Evolutionary conservation across 1,140 invertebrate genomes (phyloP), one percentile per base, ranked within the genome.

Genomic region (Pygmarrhopalites habei): DNA sequence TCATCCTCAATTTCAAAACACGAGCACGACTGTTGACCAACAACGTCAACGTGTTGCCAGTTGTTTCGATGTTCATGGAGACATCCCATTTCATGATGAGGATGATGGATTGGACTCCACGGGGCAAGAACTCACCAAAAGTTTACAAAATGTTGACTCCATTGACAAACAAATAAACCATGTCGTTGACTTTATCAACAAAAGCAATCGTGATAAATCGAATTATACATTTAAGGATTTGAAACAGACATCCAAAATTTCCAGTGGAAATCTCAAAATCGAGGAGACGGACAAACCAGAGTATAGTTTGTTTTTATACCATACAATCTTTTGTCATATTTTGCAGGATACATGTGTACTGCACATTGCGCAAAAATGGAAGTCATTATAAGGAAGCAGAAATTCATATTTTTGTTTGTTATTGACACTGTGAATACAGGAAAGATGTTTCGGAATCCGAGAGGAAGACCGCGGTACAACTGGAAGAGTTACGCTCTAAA

Each of bases 401-500:
- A n/a, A n/a, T 53, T 53, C 15, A 5, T 29, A 5, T 53, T 23
- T 26, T 7, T 53, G 23, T 39, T 41, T 58, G 12, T 41, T 41
- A n/a, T 12, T 17, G 17, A 5, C 10, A 15, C 25, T 35, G 30
- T 7, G 29, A 19, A 51, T 60, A 7, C 43, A 70, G 68, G 68
- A 44, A 62, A 62, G 55, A 64, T 32, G 44, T 65, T 15, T 58
- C 62, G 35, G 68, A 70, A 15, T 52, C 62, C 5, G 68, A 70
- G 46, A 57, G 62, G 30, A 70, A 67, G 39, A 56, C 68, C 12
- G 60, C 62, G 58, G 59, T 59, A 21, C 63, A 70, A 32, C 47
- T 70, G 55, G 62, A 70, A 12, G 68, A 66, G 29, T 29, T 66
- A 23, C 58, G 68, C 7, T 64, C 64, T 26, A 70, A 67, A 49